phyloP scores from a whole-genome alignment of 2,888 invertebrate genomes.

The Hyalella azteca region DNA sequence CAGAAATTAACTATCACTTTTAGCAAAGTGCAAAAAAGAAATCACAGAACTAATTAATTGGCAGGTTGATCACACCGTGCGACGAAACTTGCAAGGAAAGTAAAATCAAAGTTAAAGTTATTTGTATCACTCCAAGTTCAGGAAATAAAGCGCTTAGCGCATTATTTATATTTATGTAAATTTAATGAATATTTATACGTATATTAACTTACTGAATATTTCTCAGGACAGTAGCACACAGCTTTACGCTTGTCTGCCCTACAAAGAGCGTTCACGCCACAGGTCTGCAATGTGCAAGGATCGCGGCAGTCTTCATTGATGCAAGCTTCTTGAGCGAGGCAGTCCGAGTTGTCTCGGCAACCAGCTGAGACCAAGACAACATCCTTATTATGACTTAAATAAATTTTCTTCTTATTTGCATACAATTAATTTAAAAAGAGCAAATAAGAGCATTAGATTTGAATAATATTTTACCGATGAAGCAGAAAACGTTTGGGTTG shows the following conservation, averaged over 20 bases:
- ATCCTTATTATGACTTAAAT: not conserved
- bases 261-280: slow-evolving; percentile 54
- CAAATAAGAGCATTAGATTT: not conserved
- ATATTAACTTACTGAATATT: slow-evolving; percentile 47
- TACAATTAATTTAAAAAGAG: no score
- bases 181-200: no score
- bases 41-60: no score
- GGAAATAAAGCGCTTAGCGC: no score
- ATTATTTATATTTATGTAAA: no score
- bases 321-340: slow-evolving; percentile 69
- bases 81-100: no score
- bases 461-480: slow-evolving; percentile 75
- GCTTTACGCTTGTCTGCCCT: slow-evolving; percentile 60
- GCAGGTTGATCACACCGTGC: no score
- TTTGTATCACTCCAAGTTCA: no score
- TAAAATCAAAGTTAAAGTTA: no score
- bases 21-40: no score
- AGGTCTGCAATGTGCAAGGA: slow-evolving; percentile 49
- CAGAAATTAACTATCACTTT: no score
- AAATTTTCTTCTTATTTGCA: no score
- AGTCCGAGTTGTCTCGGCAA: slow-evolving; percentile 85
- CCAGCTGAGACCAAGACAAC: slow-evolving; percentile 70
- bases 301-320: slow-evolving; percentile 65
- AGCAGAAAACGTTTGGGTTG: slow-evolving; percentile 83
- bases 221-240: slow-evolving; percentile 69